These are phyloP conservation scores for Tinea pellionella DNA, from an alignment of 2,888 invertebrate species.

Conservation along the genomic window DNA sequence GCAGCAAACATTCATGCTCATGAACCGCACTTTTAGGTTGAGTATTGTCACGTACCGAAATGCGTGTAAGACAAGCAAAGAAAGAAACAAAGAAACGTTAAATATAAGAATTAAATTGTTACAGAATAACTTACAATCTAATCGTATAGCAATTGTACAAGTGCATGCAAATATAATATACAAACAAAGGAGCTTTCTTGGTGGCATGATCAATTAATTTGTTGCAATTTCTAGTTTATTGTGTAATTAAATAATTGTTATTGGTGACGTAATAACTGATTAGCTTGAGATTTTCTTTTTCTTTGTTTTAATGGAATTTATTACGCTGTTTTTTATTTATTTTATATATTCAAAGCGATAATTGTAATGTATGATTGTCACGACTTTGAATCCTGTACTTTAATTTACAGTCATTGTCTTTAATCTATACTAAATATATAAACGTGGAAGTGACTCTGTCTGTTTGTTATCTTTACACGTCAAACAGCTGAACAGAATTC, in stretches of 20 bases:
- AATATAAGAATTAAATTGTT: neutral
- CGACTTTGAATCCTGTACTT: neutral
- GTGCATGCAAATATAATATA: conserved; percentile 17
- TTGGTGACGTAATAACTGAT: neutral
- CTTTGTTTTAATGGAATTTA: neutral
- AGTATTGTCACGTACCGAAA: too few relatives aligned
- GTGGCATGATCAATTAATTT: conserved; percentile 6
- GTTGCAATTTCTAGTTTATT: conserved; percentile 10
- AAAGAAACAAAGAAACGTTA: too few relatives aligned
- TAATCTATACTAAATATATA: too few relatives aligned
- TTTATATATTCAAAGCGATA: neutral
- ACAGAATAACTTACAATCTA: neutral
- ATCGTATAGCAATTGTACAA: neutral
- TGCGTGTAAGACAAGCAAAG: too few relatives aligned
- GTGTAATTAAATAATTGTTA: neutral
- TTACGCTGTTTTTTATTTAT: neutral
- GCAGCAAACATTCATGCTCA: too few relatives aligned
- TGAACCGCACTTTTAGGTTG: too few relatives aligned
- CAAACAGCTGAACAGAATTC: too few relatives aligned
- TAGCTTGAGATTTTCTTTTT: neutral
- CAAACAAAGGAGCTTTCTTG: conserved; percentile 19
- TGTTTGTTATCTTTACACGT: too few relatives aligned
- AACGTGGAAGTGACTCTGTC: too few relatives aligned
- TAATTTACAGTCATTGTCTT: too few relatives aligned
- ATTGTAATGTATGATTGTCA: neutral